Conservation (phyloP, 2,888 invertebrate genomes). For the Ophioninae sp. region DNA sequence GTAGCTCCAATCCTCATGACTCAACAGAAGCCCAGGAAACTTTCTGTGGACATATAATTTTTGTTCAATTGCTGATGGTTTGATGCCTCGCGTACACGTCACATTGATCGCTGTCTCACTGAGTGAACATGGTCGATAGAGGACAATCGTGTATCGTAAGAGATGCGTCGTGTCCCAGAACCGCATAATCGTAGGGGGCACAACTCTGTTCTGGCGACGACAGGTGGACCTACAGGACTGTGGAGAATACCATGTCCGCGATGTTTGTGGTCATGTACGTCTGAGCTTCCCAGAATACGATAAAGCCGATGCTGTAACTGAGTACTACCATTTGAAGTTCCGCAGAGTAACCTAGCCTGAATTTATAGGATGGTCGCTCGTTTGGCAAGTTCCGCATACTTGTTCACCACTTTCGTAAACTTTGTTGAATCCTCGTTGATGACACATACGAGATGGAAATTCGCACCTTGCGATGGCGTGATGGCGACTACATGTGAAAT, state of each 20-base stretch:
- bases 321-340: constrained; percentile 49
- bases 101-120: constrained; percentile 65
- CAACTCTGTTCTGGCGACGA: constrained; percentile 69
- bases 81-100: background rate
- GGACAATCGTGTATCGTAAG: constrained; percentile 65
- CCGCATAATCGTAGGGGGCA: constrained; percentile 70
- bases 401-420: constrained; percentile 66
- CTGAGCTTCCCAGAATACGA: constrained; percentile 72
- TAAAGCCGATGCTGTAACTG: constrained; percentile 57
- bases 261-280: constrained; percentile 73
- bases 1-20: background rate
- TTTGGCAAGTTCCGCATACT: constrained; percentile 59
- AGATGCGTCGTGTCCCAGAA: constrained; percentile 71
- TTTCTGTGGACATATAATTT: background rate
- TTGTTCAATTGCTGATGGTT: background rate
- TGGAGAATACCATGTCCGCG: constrained; percentile 71
- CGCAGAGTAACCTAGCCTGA: constrained; percentile 29
- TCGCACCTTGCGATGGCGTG: background rate
- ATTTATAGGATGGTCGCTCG: constrained; percentile 35
- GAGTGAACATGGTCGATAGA: constrained; percentile 67
- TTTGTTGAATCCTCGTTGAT: constrained; percentile 64
- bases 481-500: background rate
- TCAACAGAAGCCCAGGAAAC: background rate
- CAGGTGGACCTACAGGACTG: constrained; percentile 67
- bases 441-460: background rate